Percentiles rank a stretch among this genome's conserved stretches.
phyloP scores from a whole-genome alignment of 2,888 invertebrate genomes.

The Drosophila emarginata region DNA sequence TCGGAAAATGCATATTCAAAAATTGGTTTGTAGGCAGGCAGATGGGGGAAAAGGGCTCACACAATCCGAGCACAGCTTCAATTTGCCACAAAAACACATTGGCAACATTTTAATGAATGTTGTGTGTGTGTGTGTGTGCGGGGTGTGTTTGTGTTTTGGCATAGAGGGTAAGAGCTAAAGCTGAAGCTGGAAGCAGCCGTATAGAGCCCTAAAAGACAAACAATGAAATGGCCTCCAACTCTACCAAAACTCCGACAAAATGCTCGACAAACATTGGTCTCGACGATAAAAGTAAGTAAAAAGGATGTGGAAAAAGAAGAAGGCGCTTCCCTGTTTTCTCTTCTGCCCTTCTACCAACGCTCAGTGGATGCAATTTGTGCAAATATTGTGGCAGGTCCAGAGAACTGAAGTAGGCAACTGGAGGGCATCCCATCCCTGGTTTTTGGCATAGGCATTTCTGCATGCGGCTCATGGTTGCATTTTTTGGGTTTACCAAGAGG shows the following conservation, averaged over 20 bases:
- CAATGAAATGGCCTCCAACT: slow-evolving; percentile 42
- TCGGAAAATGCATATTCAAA: slow-evolving; percentile 60
- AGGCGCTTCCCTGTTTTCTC: slow-evolving; percentile 14
- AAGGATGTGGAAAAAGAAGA: slow-evolving; percentile 44
- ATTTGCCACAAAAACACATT: slow-evolving; percentile 78
- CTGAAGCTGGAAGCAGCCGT: slow-evolving; percentile 53
- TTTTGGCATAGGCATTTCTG: slow-evolving; percentile 73
- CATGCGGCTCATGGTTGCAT: slow-evolving; percentile 76
- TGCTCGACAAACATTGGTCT: slow-evolving; percentile 71
- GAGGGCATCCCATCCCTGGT: slow-evolving; percentile 24
- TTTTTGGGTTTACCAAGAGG: slow-evolving; percentile 66
- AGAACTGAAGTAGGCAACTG: slow-evolving; percentile 24
- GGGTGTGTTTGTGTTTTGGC: neutral
- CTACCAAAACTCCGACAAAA: slow-evolving; percentile 47
- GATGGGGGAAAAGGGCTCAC: slow-evolving; percentile 20
- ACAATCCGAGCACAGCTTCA: slow-evolving; percentile 58
- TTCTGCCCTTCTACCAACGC: slow-evolving; percentile 24
- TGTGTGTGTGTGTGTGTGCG: neutral
- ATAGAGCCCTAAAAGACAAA: slow-evolving; percentile 53
- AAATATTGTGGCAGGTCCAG: slow-evolving; percentile 62
- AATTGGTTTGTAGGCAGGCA: slow-evolving; percentile 23
- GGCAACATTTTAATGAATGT: slow-evolving; percentile 78
- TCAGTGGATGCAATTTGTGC: slow-evolving; percentile 69
- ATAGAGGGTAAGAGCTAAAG: neutral
- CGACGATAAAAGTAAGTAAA: slow-evolving; percentile 70